Base-by-base conservation (phyloP, 1,140 invertebrate genomes). In the Rhizoglyphus robini region DNA sequence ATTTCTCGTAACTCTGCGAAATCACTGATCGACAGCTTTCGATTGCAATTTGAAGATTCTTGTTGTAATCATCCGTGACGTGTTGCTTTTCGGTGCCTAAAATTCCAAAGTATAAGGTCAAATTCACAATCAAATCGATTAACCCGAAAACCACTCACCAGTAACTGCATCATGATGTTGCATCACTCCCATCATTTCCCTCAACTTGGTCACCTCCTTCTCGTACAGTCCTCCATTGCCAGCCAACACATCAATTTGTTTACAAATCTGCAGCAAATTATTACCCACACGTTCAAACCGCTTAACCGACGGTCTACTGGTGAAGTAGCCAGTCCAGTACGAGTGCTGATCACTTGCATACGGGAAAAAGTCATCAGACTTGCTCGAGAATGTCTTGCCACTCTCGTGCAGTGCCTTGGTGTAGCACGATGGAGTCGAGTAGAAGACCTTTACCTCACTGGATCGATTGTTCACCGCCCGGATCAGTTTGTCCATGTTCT, bases 291-390 rank as follows among this genome's bases (percentile, higher is more conserved):
- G 66, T 15, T 74, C 75, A 72, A 75, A 76, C 51, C 73, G 66
- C 68, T 83, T 83, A 0, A 81, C 70, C 11, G 79, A 72, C 3
- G 82, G 74, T 66, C 82, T 71, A 68, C 91, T 96, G 0, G 90
- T 90, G 73, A 89, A 98, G 74, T 93, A 98, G 0, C 95, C 95
- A 0, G 88, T 95, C 94, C 93, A 97, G 38, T 32, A 67, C 18
- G 63, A 27, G 23, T 66, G 63, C 8, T 27, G 11, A 41, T 66
- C 63, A 30, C 20, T 25, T 13, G 13, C 23, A 74, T 84, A 95
- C 0, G 94, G 93, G 71, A 94, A 92, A 78, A 95, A 96, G 70
- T 90, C 88, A 69, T 87, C 84, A 2, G 74, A 74, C 72, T 80
- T 85, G 38, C 73, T 76, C 65, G 80, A 68, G 73, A 79, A 82